Conservation (phyloP, 64 coral and sea anemone species). For the Catalaphyllia jardinei region DNA sequence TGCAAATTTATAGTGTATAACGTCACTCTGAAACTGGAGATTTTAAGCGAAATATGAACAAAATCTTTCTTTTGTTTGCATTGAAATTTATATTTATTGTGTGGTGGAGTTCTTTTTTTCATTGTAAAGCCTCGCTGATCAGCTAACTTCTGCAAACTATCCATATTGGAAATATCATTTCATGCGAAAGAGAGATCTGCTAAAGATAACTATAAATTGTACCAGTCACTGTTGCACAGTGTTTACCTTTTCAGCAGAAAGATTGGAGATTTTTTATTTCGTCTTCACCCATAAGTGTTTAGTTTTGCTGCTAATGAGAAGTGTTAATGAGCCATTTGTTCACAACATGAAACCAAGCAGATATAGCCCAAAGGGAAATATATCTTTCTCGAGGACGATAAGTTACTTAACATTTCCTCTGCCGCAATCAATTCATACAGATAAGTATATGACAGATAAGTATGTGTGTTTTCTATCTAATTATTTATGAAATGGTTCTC, state of each 20-base stretch:
- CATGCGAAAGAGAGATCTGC: too few relatives aligned
- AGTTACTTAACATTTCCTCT: background rate
- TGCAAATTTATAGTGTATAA: conserved; percentile 1
- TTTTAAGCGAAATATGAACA: background rate
- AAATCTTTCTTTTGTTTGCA: background rate
- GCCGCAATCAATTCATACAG: background rate
- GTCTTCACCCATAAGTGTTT: too few relatives aligned
- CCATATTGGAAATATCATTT: too few relatives aligned
- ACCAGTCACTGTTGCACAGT: background rate
- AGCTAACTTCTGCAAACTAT: too few relatives aligned
- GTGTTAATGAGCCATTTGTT: background rate
- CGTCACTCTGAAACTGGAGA: background rate
- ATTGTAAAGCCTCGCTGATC: too few relatives aligned
- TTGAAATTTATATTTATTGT: background rate
- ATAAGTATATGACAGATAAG: too few relatives aligned
- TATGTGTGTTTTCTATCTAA: too few relatives aligned
- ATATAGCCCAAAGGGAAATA: background rate
- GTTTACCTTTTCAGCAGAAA: background rate
- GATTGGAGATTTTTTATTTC: background rate
- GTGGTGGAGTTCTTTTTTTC: too few relatives aligned
- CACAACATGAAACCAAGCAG: background rate
- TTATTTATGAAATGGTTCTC: background rate
- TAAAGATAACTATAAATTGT: background rate
- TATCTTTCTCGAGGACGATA: background rate
- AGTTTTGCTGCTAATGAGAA: background rate